phyloP scores from a whole-genome alignment of 2,797 vertebrate genomes.

The Pterois miles region DNA sequence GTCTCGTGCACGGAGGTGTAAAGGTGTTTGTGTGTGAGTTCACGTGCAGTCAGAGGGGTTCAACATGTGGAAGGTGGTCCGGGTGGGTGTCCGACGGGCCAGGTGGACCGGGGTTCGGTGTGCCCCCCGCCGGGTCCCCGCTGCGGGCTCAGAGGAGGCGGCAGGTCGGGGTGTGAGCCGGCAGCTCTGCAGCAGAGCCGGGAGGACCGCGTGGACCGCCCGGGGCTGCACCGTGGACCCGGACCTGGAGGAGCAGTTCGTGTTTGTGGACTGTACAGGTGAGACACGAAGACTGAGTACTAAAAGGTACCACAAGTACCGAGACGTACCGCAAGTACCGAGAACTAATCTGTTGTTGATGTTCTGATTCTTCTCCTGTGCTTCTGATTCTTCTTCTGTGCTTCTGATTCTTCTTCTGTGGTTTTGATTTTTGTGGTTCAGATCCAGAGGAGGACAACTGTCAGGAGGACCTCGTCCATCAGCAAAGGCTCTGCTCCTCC shows the following conservation, averaged over 20 bases:
- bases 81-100: slow-evolving; percentile 29
- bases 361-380: too few species aligned
- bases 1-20: background rate
- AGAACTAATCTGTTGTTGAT: too few species aligned
- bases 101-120: background rate
- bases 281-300: background rate
- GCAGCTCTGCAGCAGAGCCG: background rate
- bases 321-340: too few species aligned
- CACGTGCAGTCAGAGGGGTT: too few species aligned
- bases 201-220: fast-evolving
- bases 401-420: too few species aligned
- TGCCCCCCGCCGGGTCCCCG: background rate
- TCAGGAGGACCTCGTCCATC: slow-evolving; percentile 14
- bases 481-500: background rate
- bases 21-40: too few species aligned
- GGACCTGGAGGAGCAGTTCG: slow-evolving; percentile 74
- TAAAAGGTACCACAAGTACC: too few species aligned
- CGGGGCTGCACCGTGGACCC: slow-evolving; percentile 71
- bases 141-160: background rate
- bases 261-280: slow-evolving; percentile 72
- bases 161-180: background rate
- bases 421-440: background rate
- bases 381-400: too few species aligned
- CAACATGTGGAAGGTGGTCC: slow-evolving; percentile 53
- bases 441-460: slow-evolving; percentile 32